Percentiles rank a stretch among this genome's conserved stretches.
phyloP scores from a whole-genome alignment of 2,888 invertebrate genomes.

The Melanchra persicariae region DNA sequence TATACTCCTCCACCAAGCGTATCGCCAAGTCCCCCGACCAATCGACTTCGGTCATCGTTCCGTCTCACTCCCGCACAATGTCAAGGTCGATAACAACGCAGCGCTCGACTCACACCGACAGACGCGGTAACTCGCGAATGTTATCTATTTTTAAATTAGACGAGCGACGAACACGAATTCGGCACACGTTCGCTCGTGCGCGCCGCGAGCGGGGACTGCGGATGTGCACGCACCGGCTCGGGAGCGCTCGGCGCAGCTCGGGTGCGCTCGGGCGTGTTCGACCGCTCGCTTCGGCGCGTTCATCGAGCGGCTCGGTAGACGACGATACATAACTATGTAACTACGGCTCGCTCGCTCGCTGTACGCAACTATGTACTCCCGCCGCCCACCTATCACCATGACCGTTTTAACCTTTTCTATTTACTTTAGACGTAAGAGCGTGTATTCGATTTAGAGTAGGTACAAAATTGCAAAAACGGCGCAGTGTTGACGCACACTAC shows the following conservation, averaged over 20 bases:
- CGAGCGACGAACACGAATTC: slow-evolving; percentile 72
- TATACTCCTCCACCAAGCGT: slow-evolving; percentile 79
- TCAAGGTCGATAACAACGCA: slow-evolving; percentile 55
- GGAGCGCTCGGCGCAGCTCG: slow-evolving; percentile 66
- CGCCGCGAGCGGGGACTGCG: slow-evolving; percentile 69
- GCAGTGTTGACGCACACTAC: too few relatives aligned
- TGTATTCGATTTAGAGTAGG: too few relatives aligned
- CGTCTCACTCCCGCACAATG: slow-evolving; percentile 52
- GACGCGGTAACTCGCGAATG: slow-evolving; percentile 36
- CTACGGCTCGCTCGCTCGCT: neutral
- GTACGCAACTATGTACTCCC: neutral
- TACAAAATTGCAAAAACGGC: too few relatives aligned
- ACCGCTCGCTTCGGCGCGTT: too few relatives aligned
- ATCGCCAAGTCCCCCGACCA: slow-evolving; percentile 82
- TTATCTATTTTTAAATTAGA: slow-evolving; percentile 58
- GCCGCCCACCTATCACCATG: slow-evolving; percentile 55
- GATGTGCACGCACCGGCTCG: slow-evolving; percentile 37
- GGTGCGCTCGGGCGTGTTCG: slow-evolving; percentile 67
- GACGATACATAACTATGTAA: slow-evolving; percentile 48
- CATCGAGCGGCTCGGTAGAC: slow-evolving; percentile 51
- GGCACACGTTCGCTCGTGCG: slow-evolving; percentile 70
- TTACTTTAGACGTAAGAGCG: slow-evolving; percentile 52
- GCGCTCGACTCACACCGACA: slow-evolving; percentile 9
- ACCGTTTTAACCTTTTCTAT: slow-evolving; percentile 65
- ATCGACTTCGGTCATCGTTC: slow-evolving; percentile 75